These are phyloP conservation scores for Clupea harengus DNA, from an alignment of 2,113 vertebrate species.

Conservation along the genomic window DNA sequence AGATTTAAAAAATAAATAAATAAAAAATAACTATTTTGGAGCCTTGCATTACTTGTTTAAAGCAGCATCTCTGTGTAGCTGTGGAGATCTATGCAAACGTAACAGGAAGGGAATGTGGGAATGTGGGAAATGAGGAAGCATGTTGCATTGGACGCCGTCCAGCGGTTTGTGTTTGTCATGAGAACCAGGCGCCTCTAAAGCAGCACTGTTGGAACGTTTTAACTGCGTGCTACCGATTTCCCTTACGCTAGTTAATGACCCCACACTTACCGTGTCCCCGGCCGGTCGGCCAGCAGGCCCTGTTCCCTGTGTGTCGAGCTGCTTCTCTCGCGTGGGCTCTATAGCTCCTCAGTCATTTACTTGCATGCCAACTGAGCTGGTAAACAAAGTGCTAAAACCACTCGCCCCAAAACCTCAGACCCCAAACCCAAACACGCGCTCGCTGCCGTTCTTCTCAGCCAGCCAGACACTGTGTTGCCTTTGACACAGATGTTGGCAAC, in stretches of 20 bases:
- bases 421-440: background rate
- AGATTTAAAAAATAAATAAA: background rate
- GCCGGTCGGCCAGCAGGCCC: background rate
- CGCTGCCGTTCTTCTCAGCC: background rate
- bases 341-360: background rate
- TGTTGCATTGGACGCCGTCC: background rate
- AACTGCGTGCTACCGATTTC: background rate
- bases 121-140: background rate
- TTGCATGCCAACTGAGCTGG: background rate
- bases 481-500: background rate
- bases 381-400: background rate
- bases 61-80: background rate
- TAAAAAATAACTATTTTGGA: too few relatives aligned
- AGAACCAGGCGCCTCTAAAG: background rate
- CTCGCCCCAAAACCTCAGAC: background rate
- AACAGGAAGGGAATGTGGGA: background rate
- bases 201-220: background rate
- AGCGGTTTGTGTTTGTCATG: background rate
- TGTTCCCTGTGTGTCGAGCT: background rate
- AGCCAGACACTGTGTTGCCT: background rate
- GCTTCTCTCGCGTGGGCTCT: background rate
- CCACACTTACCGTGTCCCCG: background rate
- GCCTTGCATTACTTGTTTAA: background rate
- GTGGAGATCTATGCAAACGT: background rate
- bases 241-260: background rate